Conservation (phyloP, 2,888 invertebrate species). For the Atherix ibis region DNA sequence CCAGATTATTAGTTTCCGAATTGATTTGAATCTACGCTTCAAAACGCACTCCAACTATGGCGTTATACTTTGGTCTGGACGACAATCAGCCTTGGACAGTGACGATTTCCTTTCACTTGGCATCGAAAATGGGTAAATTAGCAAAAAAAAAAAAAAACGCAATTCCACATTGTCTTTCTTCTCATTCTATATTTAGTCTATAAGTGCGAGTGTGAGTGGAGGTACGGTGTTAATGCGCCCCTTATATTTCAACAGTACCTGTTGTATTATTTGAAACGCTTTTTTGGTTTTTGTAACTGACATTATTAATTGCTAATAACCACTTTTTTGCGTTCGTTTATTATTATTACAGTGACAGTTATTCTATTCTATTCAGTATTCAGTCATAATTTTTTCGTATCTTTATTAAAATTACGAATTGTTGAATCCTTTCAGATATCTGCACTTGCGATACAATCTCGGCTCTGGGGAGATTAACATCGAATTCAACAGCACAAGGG, state of each 20-base stretch:
- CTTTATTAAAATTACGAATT: too few relatives aligned
- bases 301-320: background rate
- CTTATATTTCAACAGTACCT: too few relatives aligned
- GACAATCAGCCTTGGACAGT: constrained; percentile 40
- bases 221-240: too few relatives aligned
- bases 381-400: too few relatives aligned
- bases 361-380: too few relatives aligned
- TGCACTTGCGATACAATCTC: constrained; percentile 58
- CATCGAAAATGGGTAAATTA: constrained; percentile 52
- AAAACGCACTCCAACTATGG: constrained; percentile 55
- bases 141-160: too few relatives aligned
- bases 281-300: too few relatives aligned
- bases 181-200: too few relatives aligned
- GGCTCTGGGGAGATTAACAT: constrained; percentile 77
- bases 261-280: too few relatives aligned
- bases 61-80: constrained; percentile 73
- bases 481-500: constrained; percentile 65
- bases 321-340: background rate
- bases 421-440: constrained; percentile 21
- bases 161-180: too few relatives aligned
- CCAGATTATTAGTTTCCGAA: constrained; percentile 65
- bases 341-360: constrained; percentile 1
- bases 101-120: constrained; percentile 75
- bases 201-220: too few relatives aligned
- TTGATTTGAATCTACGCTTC: constrained; percentile 79